Evolutionary conservation across 2,113 vertebrate genomes (phyloP), one percentile per base, ranked within the genome.

Genomic region (Sceloporus undulatus): DNA sequence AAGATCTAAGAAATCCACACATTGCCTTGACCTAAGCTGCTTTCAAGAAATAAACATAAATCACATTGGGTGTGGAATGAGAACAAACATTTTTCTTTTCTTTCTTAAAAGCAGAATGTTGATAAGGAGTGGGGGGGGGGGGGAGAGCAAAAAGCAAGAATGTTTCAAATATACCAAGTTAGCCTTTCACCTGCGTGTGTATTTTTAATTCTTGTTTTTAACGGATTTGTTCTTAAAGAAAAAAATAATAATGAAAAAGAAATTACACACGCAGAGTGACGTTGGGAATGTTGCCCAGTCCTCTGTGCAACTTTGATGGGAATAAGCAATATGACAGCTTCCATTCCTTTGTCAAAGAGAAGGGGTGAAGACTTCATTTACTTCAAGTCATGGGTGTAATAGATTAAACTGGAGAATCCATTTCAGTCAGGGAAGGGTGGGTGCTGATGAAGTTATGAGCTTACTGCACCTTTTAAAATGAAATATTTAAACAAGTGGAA

Each of bases 401-500:
- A 91, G 82, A 92, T 74, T 85, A 91, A 87, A 70, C 86, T 85
- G 18, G 65, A 89, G 92, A 90, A 91, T 84, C 86, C 91, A 87
- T 93, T 93, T 91, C 92, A 91, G 95, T 94, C 48, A 25, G 59
- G 86, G 88, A 90, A 94, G 92, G 90, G 90, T 89, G 89, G 90
- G 89, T 79, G 85, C 78, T 92, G 91, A 89, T 85, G 89, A 94
- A 95, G 92, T 93, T 92, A 94, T 62, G 48, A 92, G 92, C 88
- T 89, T 85, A 89, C 89, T 89, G 88, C 88, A 77, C 91, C 93
- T 96, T 96, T 94, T 94, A 94, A 92, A 92, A 93, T 94, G 94
- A 95, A 95, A 95, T 93, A 95, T 94, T 96, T 95, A 95, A 95
- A 96, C 90, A 92, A 93, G 92, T 75, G 81, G 88, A 93, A 89